These are phyloP conservation scores for Peribatodes rhomboidaria DNA, from an alignment of 2,888 invertebrate genomes.

Conservation along the genomic window DNA sequence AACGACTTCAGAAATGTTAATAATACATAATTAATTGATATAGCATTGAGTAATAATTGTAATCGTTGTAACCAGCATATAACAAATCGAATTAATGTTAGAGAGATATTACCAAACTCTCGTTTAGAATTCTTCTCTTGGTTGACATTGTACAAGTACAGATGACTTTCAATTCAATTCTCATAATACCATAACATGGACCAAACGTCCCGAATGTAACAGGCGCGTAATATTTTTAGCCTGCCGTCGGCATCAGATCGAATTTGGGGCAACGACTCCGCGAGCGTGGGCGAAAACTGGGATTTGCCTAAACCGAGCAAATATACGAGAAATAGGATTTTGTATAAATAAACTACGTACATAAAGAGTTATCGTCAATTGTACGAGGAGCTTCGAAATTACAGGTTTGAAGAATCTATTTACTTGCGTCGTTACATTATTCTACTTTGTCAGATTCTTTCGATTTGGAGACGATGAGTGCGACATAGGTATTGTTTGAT, in stretches of 20 bases:
- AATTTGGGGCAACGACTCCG: conserved; percentile 69
- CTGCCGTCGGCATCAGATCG: conserved; percentile 52
- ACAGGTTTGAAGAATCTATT: background rate
- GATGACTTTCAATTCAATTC: background rate
- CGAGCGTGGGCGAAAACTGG: conserved; percentile 53
- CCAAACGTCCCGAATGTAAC: conserved; percentile 55
- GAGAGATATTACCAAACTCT: too few relatives aligned
- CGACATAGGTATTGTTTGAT: background rate
- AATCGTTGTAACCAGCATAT: too few relatives aligned
- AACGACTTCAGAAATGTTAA: too few relatives aligned
- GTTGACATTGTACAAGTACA: background rate
- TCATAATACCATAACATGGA: conserved; percentile 35
- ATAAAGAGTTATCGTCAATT: background rate
- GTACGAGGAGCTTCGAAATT: background rate
- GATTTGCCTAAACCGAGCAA: conserved; percentile 44
- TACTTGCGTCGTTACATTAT: background rate
- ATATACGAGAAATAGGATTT: conserved; percentile 45
- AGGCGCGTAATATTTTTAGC: conserved; percentile 69
- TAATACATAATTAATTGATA: too few relatives aligned
- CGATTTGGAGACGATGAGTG: background rate
- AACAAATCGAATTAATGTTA: too few relatives aligned
- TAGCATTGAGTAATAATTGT: too few relatives aligned
- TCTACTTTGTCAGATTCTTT: too few relatives aligned
- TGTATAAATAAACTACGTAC: conserved; percentile 17
- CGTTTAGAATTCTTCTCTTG: too few relatives aligned